phyloP scores from a whole-genome alignment of 2,797 vertebrate genomes.

The Cheirogaleus major region DNA sequence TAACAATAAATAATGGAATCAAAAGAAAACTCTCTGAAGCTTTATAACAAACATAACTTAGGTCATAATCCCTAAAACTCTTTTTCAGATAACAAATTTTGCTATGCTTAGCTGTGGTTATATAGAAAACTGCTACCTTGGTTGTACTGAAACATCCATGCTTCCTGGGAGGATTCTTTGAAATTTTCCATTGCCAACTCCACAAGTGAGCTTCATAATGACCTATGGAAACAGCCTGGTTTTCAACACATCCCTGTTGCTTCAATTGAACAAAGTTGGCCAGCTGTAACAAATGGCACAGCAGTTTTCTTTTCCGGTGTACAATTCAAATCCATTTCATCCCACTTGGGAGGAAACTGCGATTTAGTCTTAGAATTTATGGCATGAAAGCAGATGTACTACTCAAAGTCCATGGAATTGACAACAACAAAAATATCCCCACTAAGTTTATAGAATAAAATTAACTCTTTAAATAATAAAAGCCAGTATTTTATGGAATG shows the following conservation, averaged over 20 bases:
- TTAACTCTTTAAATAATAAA: slow-evolving; percentile 2
- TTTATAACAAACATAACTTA: neutral
- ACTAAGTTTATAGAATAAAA: neutral
- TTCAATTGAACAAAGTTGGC: slow-evolving; percentile 56
- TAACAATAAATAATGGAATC: neutral
- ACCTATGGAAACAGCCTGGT: slow-evolving; percentile 35
- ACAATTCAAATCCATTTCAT: slow-evolving; percentile 68
- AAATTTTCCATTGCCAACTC: slow-evolving; percentile 52
- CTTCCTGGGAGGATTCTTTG: slow-evolving; percentile 21
- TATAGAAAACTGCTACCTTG: neutral
- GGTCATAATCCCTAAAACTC: neutral
- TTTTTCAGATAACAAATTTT: neutral
- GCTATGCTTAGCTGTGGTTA: neutral
- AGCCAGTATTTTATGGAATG: neutral
- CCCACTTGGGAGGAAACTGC: slow-evolving; percentile 49
- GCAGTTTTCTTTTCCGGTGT: slow-evolving; percentile 26
- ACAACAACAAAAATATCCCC: neutral
- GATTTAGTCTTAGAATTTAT: slow-evolving; percentile 61
- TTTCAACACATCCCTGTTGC: slow-evolving; percentile 56
- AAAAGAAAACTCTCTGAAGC: neutral
- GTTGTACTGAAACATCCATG: neutral
- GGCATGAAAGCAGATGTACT: slow-evolving; percentile 45
- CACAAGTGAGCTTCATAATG: slow-evolving; percentile 54
- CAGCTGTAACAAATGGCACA: slow-evolving; percentile 62
- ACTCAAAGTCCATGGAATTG: slow-evolving; percentile 14